Percentiles rank a stretch among this genome's conserved stretches.
phyloP scores from a whole-genome alignment of 2,113 vertebrate species.

The Petaurus breviceps region DNA sequence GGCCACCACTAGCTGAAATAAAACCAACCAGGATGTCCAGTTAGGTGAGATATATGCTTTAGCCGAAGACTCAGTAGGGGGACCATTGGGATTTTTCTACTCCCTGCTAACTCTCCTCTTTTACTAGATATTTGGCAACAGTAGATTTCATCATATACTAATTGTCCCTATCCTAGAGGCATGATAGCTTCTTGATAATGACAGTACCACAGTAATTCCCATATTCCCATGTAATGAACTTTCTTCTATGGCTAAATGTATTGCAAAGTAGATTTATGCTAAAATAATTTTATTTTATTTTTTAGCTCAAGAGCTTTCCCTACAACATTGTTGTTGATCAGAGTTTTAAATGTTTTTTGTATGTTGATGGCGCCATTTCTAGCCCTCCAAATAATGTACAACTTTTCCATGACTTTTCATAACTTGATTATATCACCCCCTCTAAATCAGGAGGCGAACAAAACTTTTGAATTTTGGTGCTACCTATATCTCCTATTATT shows the following conservation, averaged over 20 bases:
- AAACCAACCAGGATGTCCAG: neutral
- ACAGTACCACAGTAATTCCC: neutral
- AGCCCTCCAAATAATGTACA: too few species aligned
- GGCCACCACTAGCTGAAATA: neutral
- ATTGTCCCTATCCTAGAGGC: neutral
- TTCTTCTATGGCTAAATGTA: neutral
- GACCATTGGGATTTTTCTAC: neutral
- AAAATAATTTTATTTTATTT: neutral
- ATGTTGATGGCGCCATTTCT: neutral
- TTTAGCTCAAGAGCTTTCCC: neutral
- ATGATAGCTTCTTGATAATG: neutral
- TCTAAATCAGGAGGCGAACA: too few species aligned
- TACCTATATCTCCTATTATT: too few species aligned
- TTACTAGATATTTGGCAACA: neutral
- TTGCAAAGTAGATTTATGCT: neutral
- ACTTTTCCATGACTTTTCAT: too few species aligned
- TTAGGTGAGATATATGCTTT: neutral
- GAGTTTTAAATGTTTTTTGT: neutral
- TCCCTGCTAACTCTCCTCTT: neutral
- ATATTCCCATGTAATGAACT: neutral
- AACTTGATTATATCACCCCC: too few species aligned
- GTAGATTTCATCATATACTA: neutral
- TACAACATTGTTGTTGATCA: neutral
- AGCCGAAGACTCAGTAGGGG: neutral
- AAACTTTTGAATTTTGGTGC: too few species aligned